Evolutionary conservation across 2,113 vertebrate species (phyloP), one percentile per base, ranked within the genome.

Genomic region (Indicator maculatus): DNA sequence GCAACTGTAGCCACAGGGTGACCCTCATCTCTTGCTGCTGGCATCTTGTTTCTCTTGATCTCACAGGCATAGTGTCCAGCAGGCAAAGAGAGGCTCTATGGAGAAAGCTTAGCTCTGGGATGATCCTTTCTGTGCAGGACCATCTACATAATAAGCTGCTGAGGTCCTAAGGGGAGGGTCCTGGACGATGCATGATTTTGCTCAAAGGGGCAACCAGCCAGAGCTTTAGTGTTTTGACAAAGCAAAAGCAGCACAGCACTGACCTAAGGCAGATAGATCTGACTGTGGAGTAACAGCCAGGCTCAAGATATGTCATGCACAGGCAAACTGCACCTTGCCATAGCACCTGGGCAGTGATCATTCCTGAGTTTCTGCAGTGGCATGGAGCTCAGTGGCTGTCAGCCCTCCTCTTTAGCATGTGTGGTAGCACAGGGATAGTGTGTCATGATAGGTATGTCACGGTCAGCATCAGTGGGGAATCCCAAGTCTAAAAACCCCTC

Each of bases 401-500:
- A 81, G 47, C 33, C 63, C 67, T 39, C 39, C 33, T n/a, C 9
- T 20, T 55, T 67, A 56, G 76, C 3, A 1, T 12, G 60, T 60
- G 45, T 86, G 2, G 0, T 52, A 67, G 33, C 0, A 0, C 26
- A 4, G 13, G 30, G 8, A 44, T 73, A 36, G 21, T 50, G 12
- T 45, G 9, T 63, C 59, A 41, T 64, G 41, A 41, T 70, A 74
- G 14, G 50, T 65, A 4, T 86, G 60, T 59, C 64, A 52, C 83
- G 77, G 76, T 21, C 83, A 92, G 83, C 28, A 93, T 69, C 80
- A 31, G 19, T 52, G 31, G 92, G 93, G 88, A 96, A 96, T 92
- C 92, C 88, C 92, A 83, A 75, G 53, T 38, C 75, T 71, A 81
- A 93, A 96, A 96, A 52, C 65, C 93, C 92, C 80, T 27, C 36